Conservation (phyloP, 2,113 vertebrate species). For the Phalacrocorax carbo region DNA sequence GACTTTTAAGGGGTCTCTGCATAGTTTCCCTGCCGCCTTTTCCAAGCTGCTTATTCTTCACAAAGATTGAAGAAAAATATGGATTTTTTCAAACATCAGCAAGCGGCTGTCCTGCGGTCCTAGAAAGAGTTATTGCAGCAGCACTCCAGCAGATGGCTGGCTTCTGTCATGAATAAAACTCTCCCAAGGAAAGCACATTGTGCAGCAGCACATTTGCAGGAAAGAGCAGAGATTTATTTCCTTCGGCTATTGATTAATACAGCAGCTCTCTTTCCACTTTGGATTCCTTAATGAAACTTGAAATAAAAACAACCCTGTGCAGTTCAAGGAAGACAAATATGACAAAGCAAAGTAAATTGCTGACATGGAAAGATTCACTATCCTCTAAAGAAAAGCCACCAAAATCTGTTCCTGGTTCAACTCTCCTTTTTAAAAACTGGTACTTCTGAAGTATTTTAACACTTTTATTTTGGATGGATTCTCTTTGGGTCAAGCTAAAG, state of each 20-base stretch:
- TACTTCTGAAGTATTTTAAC: not conserved
- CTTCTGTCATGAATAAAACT: slow-evolving; percentile 61
- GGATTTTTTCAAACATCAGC: not conserved
- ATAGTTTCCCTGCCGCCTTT: not conserved
- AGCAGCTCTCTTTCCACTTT: not conserved
- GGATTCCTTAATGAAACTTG: not conserved
- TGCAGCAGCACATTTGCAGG: not conserved
- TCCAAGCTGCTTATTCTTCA: not conserved
- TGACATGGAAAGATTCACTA: not conserved
- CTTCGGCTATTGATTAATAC: not conserved
- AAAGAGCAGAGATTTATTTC: not conserved
- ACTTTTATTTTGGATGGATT: not conserved
- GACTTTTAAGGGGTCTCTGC: not conserved
- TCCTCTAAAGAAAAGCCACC: not conserved
- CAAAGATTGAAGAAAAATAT: not conserved
- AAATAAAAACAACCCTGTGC: not conserved
- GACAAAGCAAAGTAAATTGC: not conserved
- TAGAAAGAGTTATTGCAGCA: slow-evolving; percentile 22
- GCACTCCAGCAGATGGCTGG: slow-evolving; percentile 64
- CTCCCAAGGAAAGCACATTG: not conserved
- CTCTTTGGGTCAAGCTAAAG: not conserved
- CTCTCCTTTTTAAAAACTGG: not conserved
- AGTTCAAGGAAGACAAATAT: not conserved
- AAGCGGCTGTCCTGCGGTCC: not conserved
- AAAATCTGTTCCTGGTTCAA: not conserved